Evolutionary conservation across 2,888 invertebrate genomes (phyloP).

Genomic region (Synergus gifuensis): DNA sequence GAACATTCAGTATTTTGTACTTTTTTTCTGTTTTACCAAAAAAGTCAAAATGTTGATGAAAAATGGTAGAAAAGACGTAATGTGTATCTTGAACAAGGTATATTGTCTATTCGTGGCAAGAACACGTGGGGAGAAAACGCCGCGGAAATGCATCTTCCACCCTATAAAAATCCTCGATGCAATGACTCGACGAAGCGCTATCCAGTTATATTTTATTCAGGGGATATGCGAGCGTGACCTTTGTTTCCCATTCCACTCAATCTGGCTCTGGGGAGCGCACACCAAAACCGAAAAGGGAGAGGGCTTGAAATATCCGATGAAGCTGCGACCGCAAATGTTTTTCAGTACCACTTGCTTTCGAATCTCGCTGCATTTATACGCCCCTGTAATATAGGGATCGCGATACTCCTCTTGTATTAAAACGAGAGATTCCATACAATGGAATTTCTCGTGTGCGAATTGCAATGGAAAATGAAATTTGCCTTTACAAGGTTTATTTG

Average conservation of each 20-base stretch:
- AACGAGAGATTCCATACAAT: constrained; percentile 30
- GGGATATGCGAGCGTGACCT: not conserved
- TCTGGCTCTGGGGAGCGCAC: constrained; percentile 4
- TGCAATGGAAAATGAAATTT: constrained; percentile 37
- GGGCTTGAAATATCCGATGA: constrained; percentile 38
- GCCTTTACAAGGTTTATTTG: constrained; percentile 35
- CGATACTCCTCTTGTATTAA: constrained; percentile 22
- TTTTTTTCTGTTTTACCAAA: too few relatives aligned
- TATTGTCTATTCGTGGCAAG: not conserved
- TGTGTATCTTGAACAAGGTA: not conserved
- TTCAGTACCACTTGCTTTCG: constrained; percentile 38
- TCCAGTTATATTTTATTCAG: constrained; percentile 1
- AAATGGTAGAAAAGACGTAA: not conserved
- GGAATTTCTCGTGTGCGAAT: constrained; percentile 19
- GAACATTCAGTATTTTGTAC: too few relatives aligned
- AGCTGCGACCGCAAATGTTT: constrained; percentile 38
- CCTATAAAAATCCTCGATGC: not conserved
- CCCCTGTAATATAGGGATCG: constrained; percentile 30
- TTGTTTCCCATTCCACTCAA: not conserved
- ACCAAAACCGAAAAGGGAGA: constrained; percentile 22
- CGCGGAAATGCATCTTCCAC: not conserved
- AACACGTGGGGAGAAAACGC: not conserved
- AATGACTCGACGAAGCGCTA: not conserved
- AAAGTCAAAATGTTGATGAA: too few relatives aligned
- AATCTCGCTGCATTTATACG: constrained; percentile 32